These are phyloP conservation scores for Pitangus sulphuratus DNA, from an alignment of 2,797 vertebrate genomes.

Conservation along the genomic window DNA sequence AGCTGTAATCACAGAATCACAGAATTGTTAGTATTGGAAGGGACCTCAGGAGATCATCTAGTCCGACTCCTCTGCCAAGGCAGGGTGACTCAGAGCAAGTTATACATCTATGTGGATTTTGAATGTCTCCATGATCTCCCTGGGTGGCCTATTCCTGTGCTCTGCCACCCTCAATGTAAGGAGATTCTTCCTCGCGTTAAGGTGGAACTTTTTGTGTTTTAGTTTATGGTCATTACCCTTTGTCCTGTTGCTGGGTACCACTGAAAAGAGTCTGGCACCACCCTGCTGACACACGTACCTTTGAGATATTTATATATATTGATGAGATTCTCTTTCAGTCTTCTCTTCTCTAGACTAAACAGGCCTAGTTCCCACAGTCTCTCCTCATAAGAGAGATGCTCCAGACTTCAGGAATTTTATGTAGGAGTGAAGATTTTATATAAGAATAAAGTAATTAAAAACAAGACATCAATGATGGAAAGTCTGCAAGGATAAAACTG, in stretches of 20 bases:
- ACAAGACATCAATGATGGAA: not conserved
- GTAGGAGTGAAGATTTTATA: not conserved
- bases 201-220: not conserved
- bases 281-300: not conserved
- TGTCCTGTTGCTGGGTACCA: not conserved
- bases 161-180: not conserved
- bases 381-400: not conserved
- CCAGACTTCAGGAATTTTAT: not conserved
- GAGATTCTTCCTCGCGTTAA: not conserved
- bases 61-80: not conserved
- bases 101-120: not conserved
- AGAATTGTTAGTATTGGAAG: not conserved
- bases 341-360: not conserved
- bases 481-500: not conserved
- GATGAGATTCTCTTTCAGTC: not conserved
- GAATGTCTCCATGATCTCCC: no score
- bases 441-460: not conserved
- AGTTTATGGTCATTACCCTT: not conserved
- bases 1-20: not conserved
- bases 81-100: not conserved
- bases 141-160: not conserved
- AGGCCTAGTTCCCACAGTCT: not conserved
- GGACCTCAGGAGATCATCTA: not conserved
- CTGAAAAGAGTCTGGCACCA: not conserved
- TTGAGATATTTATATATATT: not conserved